phyloP scores from a whole-genome alignment of 1,140 invertebrate species.

The Atta texana region DNA sequence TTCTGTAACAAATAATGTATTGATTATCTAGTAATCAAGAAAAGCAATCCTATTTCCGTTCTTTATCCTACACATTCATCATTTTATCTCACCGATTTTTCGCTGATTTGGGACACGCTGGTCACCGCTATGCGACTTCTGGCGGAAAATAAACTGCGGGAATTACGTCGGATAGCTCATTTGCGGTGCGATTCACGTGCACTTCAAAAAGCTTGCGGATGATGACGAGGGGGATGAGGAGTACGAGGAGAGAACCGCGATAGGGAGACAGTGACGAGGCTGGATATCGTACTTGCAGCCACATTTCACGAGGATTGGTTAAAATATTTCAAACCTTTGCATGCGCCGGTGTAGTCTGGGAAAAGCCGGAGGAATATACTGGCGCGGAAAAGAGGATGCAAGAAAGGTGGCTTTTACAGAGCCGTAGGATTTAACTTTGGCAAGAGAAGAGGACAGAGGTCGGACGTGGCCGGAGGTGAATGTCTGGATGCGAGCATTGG shows the following conservation, averaged over 20 bases:
- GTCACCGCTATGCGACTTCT: neutral
- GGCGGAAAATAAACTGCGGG: slow-evolving; percentile 26
- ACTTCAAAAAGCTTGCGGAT: neutral
- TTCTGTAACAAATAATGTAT: neutral
- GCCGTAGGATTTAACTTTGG: slow-evolving; percentile 78
- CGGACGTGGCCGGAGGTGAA: neutral
- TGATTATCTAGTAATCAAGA: neutral
- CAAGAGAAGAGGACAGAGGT: neutral
- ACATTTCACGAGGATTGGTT: slow-evolving; percentile 65
- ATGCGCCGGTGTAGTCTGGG: slow-evolving; percentile 35
- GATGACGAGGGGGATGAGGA: neutral
- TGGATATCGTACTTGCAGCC: slow-evolving; percentile 32
- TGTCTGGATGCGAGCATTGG: slow-evolving; percentile 49
- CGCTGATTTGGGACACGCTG: neutral
- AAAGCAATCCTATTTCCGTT: neutral
- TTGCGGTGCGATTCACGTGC: slow-evolving; percentile 17
- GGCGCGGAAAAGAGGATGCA: neutral
- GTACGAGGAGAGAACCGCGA: slow-evolving; percentile 25
- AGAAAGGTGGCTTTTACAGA: slow-evolving; percentile 69
- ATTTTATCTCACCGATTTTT: slow-evolving; percentile 34
- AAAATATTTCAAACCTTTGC: slow-evolving; percentile 74
- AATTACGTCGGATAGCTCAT: slow-evolving; percentile 56
- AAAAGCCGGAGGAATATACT: slow-evolving; percentile 52
- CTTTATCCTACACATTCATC: slow-evolving; percentile 9
- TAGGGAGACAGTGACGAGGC: slow-evolving; percentile 43